Conservation (phyloP, 2,113 vertebrate species). For the Pelecanus crispus region DNA sequence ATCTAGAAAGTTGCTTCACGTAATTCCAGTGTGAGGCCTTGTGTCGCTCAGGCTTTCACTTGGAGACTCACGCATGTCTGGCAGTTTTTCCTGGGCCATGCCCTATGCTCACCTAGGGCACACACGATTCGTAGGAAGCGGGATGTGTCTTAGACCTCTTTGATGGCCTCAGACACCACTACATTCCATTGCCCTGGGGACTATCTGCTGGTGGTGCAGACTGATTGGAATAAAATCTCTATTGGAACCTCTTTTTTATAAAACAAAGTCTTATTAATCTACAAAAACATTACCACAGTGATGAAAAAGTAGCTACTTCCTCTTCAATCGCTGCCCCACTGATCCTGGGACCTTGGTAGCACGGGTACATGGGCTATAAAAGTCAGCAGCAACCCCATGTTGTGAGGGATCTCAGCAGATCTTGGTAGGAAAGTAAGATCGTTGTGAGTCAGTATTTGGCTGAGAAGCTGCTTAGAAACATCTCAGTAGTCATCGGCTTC, state of each 20-base stretch:
- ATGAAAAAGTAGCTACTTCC: neutral
- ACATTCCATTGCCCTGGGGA: neutral
- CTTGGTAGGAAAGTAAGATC: neutral
- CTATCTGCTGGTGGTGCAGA: neutral
- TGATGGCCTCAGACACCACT: neutral
- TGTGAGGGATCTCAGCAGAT: neutral
- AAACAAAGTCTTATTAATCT: neutral
- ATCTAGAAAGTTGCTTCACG: neutral
- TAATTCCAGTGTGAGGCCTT: neutral
- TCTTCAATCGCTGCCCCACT: rapidly evolving
- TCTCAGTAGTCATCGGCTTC: neutral
- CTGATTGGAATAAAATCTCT: neutral
- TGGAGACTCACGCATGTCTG: neutral
- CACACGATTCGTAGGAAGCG: neutral
- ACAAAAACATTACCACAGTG: neutral
- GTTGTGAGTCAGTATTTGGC: neutral
- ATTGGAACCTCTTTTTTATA: neutral
- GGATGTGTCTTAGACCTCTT: neutral
- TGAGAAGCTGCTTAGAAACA: neutral
- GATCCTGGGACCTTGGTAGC: neutral
- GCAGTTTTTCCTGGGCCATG: neutral
- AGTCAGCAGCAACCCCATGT: neutral
- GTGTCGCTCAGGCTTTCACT: neutral
- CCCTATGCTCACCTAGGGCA: neutral
- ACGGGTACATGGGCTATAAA: rapidly evolving